Evolutionary conservation across 2,888 invertebrate species (phyloP).

Genomic region (Tribolium freemani): DNA sequence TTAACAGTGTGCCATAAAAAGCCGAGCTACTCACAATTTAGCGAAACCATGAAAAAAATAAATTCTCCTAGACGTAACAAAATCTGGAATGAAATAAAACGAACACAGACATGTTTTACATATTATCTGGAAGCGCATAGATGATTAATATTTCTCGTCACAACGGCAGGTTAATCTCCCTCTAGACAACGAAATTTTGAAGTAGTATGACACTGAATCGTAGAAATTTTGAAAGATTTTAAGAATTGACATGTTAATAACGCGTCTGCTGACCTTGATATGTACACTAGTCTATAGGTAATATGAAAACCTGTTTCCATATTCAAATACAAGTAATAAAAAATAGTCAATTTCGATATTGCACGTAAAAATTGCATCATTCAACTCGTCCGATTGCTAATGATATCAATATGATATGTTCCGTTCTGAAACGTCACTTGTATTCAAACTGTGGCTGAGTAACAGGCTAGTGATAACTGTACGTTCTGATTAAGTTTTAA

Average conservation of each 20-base stretch:
- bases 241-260: constrained; percentile 53
- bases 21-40: constrained; percentile 46
- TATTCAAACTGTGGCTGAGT: constrained; percentile 23
- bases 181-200: constrained; percentile 47
- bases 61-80: constrained; percentile 28
- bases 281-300: constrained; percentile 50
- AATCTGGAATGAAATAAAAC: constrained; percentile 44
- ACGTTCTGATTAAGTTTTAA: constrained; percentile 65
- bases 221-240: constrained; percentile 42
- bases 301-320: constrained; percentile 35
- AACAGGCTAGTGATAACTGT: constrained; percentile 49
- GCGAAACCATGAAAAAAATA: constrained; percentile 26
- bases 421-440: constrained; percentile 21
- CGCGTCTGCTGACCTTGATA: constrained; percentile 46
- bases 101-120: constrained; percentile 43
- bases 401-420: constrained; percentile 44
- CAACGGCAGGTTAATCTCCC: constrained; percentile 36
- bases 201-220: constrained; percentile 34
- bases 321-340: constrained; percentile 42
- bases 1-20: constrained; percentile 56
- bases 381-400: constrained; percentile 13
- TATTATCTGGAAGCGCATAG: constrained; percentile 55
- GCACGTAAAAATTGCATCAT: constrained; percentile 25
- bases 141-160: constrained; percentile 45
- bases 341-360: constrained; percentile 41